These are phyloP conservation scores for Drosophila robusta DNA, from an alignment of 2,888 invertebrate genomes.

Conservation along the genomic window DNA sequence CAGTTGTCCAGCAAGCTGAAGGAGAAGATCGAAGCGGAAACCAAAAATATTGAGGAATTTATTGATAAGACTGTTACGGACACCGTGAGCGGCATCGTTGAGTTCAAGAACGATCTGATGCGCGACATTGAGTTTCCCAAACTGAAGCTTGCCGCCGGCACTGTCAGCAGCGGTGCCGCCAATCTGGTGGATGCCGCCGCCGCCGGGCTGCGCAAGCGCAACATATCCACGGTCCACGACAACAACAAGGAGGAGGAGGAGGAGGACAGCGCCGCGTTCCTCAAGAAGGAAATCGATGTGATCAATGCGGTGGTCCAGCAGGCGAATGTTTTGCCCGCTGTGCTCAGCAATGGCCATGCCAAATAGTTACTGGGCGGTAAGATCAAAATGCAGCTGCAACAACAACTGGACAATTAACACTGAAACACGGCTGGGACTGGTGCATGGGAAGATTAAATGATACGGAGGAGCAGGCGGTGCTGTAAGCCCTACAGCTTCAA, in stretches of 20 bases:
- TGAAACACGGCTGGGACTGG: conserved; percentile 11
- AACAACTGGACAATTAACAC: conserved; percentile 8
- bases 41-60: conserved; percentile 85
- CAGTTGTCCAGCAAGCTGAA: conserved; percentile 84
- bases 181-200: conserved; percentile 55
- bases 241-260: conserved; percentile 32
- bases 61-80: conserved; percentile 85
- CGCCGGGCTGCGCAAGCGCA: conserved; percentile 82
- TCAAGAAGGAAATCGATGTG: conserved; percentile 85
- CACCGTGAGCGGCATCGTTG: conserved; percentile 85
- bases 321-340: conserved; percentile 84
- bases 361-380: conserved; percentile 77
- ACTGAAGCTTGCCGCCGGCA: conserved; percentile 55
- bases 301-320: conserved; percentile 85
- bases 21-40: conserved; percentile 84
- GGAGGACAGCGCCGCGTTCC: conserved; percentile 72
- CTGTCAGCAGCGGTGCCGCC: conserved; percentile 45
- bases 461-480: conserved; percentile 1
- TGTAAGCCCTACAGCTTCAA: conserved; percentile 2
- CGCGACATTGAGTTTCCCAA: conserved; percentile 80
- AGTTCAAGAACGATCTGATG: conserved; percentile 85
- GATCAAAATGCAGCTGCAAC: conserved; percentile 23
- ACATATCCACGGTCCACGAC: conserved; percentile 60
- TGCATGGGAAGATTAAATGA: not conserved
- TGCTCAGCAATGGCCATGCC: conserved; percentile 85